Evolutionary conservation across 1,140 invertebrate species (phyloP), one percentile per base, ranked within the genome.

Genomic region (Berghia stephanieae): DNA sequence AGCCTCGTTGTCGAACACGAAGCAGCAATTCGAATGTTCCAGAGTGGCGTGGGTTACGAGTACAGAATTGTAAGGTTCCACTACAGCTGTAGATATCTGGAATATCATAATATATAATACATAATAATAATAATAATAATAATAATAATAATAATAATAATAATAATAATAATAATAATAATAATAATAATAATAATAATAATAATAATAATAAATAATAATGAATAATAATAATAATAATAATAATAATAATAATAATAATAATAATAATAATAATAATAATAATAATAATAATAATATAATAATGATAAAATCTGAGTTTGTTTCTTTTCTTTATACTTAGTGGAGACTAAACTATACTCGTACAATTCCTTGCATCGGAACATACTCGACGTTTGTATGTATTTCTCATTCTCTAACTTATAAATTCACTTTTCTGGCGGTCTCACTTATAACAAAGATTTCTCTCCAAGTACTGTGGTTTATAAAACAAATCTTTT

Each of bases 1-100:
- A 43, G 83, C 52, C 44, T 75, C 52, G 44, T 72, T 72, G 38
- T 72, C 70, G 40, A 72, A 72, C 31, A 72, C 36, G 27, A 72
- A 72, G 42, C 70, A 72, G 3, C 43, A 43, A 36, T 88, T 85
- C 2, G 86, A 82, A 74, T 87, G 82, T 68, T 87, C 86, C 55
- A 88, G 52, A 0, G 85, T 80, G 40, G 75, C 71, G 69, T 83
- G 82, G 6, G 79, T 81, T 18, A 78, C 81, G 18, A 86, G 42
- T 36, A 84, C 57, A 75, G 86, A 63, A 82, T 88, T 86, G 77
- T 86, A 86, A 8, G 85, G 85, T 75, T 86, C 85, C 5, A 86
- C 85, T 10, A 86, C 83, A 42, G 83, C 80, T 42, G 83, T 84
- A 13, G 83, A 81, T n/a, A 78, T 70, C 78, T 86, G 85, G n/a